phyloP scores from a whole-genome alignment of 2,888 invertebrate species.

The Pammene fasciana region DNA sequence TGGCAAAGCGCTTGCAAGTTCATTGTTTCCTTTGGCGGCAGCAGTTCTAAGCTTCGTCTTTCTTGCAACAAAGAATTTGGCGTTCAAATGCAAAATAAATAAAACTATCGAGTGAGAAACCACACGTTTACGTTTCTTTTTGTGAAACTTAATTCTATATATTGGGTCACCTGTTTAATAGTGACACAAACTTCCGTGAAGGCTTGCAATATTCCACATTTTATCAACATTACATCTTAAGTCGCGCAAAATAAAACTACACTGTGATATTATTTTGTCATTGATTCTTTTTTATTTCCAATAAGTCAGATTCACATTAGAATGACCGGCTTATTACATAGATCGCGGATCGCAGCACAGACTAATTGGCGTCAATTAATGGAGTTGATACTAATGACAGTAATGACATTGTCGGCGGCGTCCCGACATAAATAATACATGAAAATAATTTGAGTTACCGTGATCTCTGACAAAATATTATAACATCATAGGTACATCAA shows the following conservation, averaged over 20 bases:
- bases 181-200: no score
- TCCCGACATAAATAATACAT: neutral
- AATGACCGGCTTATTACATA: neutral
- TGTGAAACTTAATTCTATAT: neutral
- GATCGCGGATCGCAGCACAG: neutral
- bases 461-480: neutral
- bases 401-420: neutral
- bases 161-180: no score
- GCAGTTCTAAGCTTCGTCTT: conserved; percentile 2
- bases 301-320: neutral
- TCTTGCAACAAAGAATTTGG: neutral
- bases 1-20: conserved; percentile 7
- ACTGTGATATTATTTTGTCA: neutral
- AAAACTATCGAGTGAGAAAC: neutral
- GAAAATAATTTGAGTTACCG: neutral
- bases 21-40: neutral
- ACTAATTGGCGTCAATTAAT: conserved; percentile 6
- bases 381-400: neutral
- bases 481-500: neutral
- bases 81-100: neutral
- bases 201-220: no score
- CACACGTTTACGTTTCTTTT: neutral
- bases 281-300: no score
- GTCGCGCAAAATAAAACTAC: no score
- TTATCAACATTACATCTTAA: no score